Percentiles rank a stretch among this genome's conserved stretches.
Evolutionary conservation across 2,113 vertebrate genomes (phyloP).

Genomic region (Silurus meridionalis): DNA sequence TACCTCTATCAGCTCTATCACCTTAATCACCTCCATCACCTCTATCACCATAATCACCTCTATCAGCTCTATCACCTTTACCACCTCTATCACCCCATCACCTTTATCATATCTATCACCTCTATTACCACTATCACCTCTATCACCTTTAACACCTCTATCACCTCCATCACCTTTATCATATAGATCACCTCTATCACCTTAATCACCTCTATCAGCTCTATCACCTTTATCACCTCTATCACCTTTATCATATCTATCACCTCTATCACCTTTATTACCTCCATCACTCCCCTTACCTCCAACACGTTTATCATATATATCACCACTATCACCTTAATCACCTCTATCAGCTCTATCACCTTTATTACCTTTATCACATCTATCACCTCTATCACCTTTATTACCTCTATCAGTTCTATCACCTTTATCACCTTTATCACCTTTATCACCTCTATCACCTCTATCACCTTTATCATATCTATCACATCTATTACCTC

Average conservation of each 20-base stretch:
- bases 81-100: not conserved
- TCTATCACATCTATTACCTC: too few relatives aligned
- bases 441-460: not conserved
- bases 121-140: not conserved
- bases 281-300: not conserved
- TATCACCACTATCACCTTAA: not conserved
- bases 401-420: not conserved
- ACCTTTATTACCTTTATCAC: not conserved
- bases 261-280: too few relatives aligned
- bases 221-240: not conserved
- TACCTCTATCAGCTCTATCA: too few relatives aligned
- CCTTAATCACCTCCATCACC: not conserved
- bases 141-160: not conserved
- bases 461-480: too few relatives aligned
- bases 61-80: not conserved
- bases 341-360: not conserved
- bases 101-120: not conserved
- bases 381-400: too few relatives aligned
- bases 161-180: too few relatives aligned
- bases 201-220: not conserved
- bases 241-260: too few relatives aligned
- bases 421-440: not conserved
- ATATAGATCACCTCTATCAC: not conserved
- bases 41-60: not conserved
- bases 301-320: fast-evolving